Base-by-base conservation (phyloP, 2,888 invertebrate species). In the Hypercompe scribonia region DNA sequence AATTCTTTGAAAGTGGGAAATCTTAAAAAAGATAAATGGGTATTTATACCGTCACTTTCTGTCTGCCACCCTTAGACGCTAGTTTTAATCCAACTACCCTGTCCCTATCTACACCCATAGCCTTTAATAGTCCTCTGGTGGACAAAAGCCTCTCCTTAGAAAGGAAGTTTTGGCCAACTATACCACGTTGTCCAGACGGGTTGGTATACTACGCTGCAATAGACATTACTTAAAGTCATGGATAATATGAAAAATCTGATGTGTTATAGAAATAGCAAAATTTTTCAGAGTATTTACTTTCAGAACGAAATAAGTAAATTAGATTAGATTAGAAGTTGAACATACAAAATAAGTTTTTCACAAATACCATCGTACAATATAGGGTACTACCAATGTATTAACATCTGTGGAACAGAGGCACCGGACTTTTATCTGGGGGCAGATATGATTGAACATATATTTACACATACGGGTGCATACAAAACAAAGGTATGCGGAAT, bases 11-110 rank as follows among this genome's bases (percentile, higher is more conserved):
- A 64, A 70, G 63, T 63, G 24, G 39, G 42, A 7, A 72, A 70
- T 33, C 24, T 72, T n/a, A n/a, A n/a, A 65, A 72, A 15, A 15
- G 54, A 42, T 46, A 70, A 78, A 81, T 73, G 74, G 66, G 70
- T 33, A 73, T 75, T 75, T 39, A 72, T 67, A 8, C 58, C 31
- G 28, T n/a, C 70, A 70, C 66, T 58, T 71, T 73, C 21, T 31
- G 28, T 13, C 36, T 50, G 46, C 42, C 36, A 39, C 58, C 58
- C 54, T 65, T 65, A 65, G 39, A 71, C 34, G 21, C 36, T 58
- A 68, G 50, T 54, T 65, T 50, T 5, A 34, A 39, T 50, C 31
- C 54, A 65, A 71, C 65, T 64, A 70, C 34, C n/a, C n/a, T n/a
- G n/a, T n/a, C n/a, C n/a, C n/a, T n/a, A n/a, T n/a, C n/a, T n/a